These are phyloP conservation scores for Trachymyrmex cornetzi DNA, from an alignment of 1,140 invertebrate species.

Conservation along the genomic window DNA sequence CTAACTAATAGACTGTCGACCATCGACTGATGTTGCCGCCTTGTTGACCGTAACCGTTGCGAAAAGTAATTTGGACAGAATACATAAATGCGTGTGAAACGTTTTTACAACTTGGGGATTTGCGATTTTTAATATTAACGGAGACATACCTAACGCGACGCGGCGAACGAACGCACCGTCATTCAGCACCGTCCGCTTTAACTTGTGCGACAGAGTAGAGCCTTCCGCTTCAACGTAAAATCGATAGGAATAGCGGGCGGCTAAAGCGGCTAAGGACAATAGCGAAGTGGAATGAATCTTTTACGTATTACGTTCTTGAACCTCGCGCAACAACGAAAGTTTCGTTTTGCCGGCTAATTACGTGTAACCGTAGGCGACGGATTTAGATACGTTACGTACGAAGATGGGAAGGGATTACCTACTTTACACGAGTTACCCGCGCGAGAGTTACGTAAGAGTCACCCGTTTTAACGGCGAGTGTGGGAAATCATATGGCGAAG, in stretches of 20 bases:
- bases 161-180: neutral
- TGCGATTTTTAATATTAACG: neutral
- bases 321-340: constrained; percentile 31
- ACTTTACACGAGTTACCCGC: constrained; percentile 38
- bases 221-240: constrained; percentile 53
- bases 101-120: neutral
- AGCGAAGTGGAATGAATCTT: constrained; percentile 53
- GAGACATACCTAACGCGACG: neutral
- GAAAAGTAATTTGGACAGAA: neutral
- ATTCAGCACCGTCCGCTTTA: constrained; percentile 39
- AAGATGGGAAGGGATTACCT: neutral
- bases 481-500: constrained; percentile 16
- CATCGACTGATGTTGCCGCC: constrained; percentile 1
- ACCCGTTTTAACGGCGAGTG: constrained; percentile 18
- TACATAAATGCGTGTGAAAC: neutral
- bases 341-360: constrained; percentile 50
- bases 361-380: neutral
- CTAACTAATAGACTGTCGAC: neutral
- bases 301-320: constrained; percentile 46
- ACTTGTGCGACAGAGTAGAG: constrained; percentile 24
- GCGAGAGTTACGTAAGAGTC: constrained; percentile 9
- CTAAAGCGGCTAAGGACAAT: constrained; percentile 54
- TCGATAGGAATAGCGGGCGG: constrained; percentile 38
- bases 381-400: constrained; percentile 41
- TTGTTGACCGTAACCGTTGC: neutral